Conservation (phyloP, 2,888 invertebrate species). For the Smittia sp. region DNA sequence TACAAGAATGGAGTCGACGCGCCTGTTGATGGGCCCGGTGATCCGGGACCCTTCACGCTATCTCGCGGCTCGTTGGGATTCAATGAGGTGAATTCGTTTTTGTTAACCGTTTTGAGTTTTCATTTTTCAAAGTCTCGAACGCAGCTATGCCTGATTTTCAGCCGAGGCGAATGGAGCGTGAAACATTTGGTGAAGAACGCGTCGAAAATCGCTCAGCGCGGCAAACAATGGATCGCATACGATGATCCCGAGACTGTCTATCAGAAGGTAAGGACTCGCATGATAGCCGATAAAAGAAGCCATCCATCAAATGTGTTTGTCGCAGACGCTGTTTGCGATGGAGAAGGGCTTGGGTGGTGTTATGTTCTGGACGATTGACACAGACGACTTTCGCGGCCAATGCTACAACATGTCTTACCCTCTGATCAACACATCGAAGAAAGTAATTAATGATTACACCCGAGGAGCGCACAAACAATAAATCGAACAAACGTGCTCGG, state of each 20-base stretch:
- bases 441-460: conserved; percentile 45
- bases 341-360: conserved; percentile 53
- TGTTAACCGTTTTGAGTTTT: background rate
- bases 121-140: conserved; percentile 45
- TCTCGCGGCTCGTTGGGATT: conserved; percentile 46
- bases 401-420: conserved; percentile 50
- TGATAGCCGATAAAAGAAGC: background rate
- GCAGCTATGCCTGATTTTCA: conserved; percentile 41
- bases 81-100: conserved; percentile 45
- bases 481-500: background rate
- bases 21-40: conserved; percentile 43
- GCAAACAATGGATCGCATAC: conserved; percentile 53
- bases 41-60: conserved; percentile 45
- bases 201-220: conserved; percentile 41
- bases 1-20: conserved; percentile 49
- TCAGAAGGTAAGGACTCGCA: conserved; percentile 45
- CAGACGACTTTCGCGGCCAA: conserved; percentile 55
- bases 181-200: background rate
- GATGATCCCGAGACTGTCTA: conserved; percentile 50
- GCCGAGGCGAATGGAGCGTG: background rate
- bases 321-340: conserved; percentile 49
- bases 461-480: background rate
- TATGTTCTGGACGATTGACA: conserved; percentile 58
- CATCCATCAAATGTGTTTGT: conserved; percentile 4
- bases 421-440: conserved; percentile 49